phyloP scores from a whole-genome alignment of 1,140 invertebrate species.

The Vanessa tameamea region DNA sequence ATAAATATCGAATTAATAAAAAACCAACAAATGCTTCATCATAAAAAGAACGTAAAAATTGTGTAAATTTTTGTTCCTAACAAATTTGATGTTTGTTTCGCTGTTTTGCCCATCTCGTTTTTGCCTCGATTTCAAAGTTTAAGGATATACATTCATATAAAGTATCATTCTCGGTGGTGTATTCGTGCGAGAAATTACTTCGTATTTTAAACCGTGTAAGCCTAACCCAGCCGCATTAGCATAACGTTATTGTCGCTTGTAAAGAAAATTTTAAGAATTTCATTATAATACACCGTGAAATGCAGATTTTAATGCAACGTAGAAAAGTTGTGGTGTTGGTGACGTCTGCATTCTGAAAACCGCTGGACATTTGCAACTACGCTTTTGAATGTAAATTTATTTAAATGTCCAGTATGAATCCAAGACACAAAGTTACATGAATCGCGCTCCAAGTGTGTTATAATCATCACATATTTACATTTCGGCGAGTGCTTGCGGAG shows the following conservation, averaged over 20 bases:
- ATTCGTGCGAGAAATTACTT: neutral
- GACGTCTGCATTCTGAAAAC: neutral
- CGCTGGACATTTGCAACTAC: constrained; percentile 8
- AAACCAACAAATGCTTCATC: too few species aligned
- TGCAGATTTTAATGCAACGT: constrained; percentile 11
- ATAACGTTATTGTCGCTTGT: constrained; percentile 9
- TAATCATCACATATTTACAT: constrained; percentile 1
- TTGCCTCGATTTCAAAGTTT: too few species aligned
- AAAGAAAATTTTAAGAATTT: constrained; percentile 6
- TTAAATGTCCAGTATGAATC: constrained; percentile 6
- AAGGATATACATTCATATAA: too few species aligned
- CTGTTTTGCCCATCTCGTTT: too few species aligned
- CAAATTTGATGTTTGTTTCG: too few species aligned
- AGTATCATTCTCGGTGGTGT: too few species aligned
- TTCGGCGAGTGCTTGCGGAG: neutral
- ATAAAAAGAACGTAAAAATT: too few species aligned
- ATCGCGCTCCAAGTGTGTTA: neutral
- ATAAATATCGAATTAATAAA: too few species aligned
- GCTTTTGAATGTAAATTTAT: constrained; percentile 14
- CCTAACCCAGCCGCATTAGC: neutral
- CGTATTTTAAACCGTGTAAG: neutral
- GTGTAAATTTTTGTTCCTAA: too few species aligned
- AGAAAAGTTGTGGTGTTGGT: neutral
- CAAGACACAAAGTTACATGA: constrained; percentile 1
- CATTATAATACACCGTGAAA: constrained; percentile 8